Conservation (phyloP, 2,888 invertebrate species). For the Cyclophora punctaria region DNA sequence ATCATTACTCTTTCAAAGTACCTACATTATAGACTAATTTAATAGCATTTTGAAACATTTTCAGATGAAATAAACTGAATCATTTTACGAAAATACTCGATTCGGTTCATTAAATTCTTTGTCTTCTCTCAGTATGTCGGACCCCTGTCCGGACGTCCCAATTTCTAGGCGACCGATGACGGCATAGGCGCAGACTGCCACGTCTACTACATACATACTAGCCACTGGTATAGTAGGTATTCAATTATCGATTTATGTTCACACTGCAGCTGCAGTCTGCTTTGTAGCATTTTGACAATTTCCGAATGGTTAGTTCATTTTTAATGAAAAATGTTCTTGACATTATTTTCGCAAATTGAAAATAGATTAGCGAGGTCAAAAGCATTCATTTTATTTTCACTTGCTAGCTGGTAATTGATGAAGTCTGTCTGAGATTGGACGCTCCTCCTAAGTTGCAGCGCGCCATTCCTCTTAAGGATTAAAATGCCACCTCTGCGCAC, state of each 20-base stretch:
- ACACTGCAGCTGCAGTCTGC: slow-evolving; percentile 20
- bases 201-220: slow-evolving; percentile 25
- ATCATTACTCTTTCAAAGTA: not conserved
- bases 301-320: too few relatives aligned
- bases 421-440: slow-evolving; percentile 23
- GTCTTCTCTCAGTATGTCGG: slow-evolving; percentile 22
- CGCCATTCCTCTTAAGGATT: slow-evolving; percentile 39
- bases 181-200: slow-evolving; percentile 24
- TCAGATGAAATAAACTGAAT: too few relatives aligned
- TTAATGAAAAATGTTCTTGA: too few relatives aligned
- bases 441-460: slow-evolving; percentile 26
- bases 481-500: slow-evolving; percentile 37
- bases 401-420: slow-evolving; percentile 28
- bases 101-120: too few relatives aligned
- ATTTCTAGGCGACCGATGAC: slow-evolving; percentile 35
- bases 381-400: too few relatives aligned
- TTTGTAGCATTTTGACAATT: slow-evolving; percentile 4
- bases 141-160: slow-evolving; percentile 52
- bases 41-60: too few relatives aligned
- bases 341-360: too few relatives aligned
- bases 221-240: slow-evolving; percentile 31
- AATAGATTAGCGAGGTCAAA: not conserved
- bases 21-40: too few relatives aligned
- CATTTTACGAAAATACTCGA: too few relatives aligned
- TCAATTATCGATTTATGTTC: slow-evolving; percentile 44